Base-by-base conservation (phyloP, 2,113 vertebrate genomes). In the Solea senegalensis region DNA sequence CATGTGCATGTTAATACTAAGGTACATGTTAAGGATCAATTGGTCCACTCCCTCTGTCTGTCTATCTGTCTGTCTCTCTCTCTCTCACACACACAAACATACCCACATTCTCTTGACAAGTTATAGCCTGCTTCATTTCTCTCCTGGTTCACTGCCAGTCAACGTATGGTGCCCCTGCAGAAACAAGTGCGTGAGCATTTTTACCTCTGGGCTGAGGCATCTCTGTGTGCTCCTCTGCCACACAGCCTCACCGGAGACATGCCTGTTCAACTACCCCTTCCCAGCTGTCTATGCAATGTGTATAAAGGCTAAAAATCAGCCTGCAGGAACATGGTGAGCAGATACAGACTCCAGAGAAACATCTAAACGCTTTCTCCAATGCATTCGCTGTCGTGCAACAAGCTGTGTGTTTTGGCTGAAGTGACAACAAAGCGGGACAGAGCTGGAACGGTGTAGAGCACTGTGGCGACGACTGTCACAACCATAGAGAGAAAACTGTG, bases 41-140 rank as follows among this genome's bases (percentile, higher is more conserved):
- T 76, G 73, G 65, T 83, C 15, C 51, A 15, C 21, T 34, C 34
- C 5, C 34, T 34, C 34, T 2, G 34, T 34, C 34, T 34, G 3
- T 34, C 34, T 34, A 0, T 34, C 34, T 34, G 3, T 34, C 34
- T 34, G 3, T 34, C 34, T 34, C 34, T 34, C 1, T 34, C 34
- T 34, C 34, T 34, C 34, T 34, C 5, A 2, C 34, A 2, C 34
- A 4, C 34, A 4, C 34, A 49, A 41, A 26, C 65, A 78, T 43
- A 61, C 63, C 61, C 58, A 74, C 80, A 87, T 85, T 83, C 75
- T 81, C 59, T n/a, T 62, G 58, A 79, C 91, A 86, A 82, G 92
- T 86, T 68, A 34, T 57, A 80, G 85, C 93, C 65, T 90, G 92
- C 72, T 77, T 54, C 15, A 28, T 70, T 70, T 70, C 46, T 70